These are phyloP conservation scores for Drosophila repleta DNA, from an alignment of 1,140 invertebrate genomes.

Conservation along the genomic window DNA sequence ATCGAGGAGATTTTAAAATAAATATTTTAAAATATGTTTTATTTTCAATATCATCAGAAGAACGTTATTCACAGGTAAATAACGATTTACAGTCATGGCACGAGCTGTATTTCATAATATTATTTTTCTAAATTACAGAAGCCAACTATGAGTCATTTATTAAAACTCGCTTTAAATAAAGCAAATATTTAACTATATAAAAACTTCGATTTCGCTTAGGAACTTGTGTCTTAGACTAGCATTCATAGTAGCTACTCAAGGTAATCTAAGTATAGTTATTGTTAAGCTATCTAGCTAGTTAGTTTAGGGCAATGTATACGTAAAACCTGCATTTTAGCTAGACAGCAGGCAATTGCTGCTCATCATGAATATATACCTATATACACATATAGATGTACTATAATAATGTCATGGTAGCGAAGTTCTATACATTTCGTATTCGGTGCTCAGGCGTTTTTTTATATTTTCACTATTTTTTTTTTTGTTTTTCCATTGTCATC, in stretches of 20 bases:
- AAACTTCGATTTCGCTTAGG: no score
- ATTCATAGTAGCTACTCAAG: not conserved
- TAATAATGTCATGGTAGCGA: slow-evolving; percentile 17
- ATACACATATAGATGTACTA: no score
- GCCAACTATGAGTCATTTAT: no score
- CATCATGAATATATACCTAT: slow-evolving; percentile 25
- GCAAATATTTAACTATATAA: no score
- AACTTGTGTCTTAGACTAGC: not conserved
- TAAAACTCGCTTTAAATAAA: no score
- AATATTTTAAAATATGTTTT: no score
- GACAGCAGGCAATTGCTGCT: slow-evolving; percentile 31
- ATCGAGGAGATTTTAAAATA: no score
- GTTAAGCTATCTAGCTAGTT: not conserved
- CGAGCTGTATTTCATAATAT: no score
- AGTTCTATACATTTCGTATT: slow-evolving; percentile 53
- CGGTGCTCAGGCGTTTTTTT: slow-evolving; percentile 39
- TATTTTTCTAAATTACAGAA: no score
- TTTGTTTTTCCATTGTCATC: slow-evolving; percentile 72
- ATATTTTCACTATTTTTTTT: slow-evolving; percentile 50
- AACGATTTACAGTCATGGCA: no score
- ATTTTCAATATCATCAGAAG: no score
- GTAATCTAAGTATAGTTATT: slow-evolving; percentile 15
- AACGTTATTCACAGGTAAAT: no score
- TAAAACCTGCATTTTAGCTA: slow-evolving; percentile 49
- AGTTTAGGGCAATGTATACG: not conserved